phyloP scores from a whole-genome alignment of 1,140 invertebrate species.

The Formica exsecta region DNA sequence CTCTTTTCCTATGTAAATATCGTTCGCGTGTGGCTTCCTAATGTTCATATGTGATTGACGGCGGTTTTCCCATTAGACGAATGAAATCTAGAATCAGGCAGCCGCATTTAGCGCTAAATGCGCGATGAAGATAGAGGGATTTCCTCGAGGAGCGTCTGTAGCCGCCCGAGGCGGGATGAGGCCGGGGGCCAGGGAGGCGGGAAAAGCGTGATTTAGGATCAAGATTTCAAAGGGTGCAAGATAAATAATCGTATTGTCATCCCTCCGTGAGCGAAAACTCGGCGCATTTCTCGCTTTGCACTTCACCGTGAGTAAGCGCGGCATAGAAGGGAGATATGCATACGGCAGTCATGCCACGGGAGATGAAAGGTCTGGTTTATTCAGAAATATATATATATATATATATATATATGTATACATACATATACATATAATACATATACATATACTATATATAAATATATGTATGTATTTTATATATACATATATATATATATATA shows the following conservation, averaged over 20 bases:
- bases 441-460: neutral
- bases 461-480: neutral
- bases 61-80: neutral
- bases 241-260: constrained; percentile 65
- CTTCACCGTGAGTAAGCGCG: neutral
- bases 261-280: constrained; percentile 34
- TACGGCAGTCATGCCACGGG: constrained; percentile 33
- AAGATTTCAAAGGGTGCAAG: constrained; percentile 51
- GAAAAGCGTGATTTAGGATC: constrained; percentile 44
- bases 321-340: constrained; percentile 44
- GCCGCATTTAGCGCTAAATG: constrained; percentile 35
- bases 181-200: no score
- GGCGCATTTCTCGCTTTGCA: constrained; percentile 38
- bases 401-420: neutral
- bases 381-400: constrained; percentile 38
- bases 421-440: no score
- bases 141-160: constrained; percentile 1
- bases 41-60: constrained; percentile 21
- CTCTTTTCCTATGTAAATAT: neutral
- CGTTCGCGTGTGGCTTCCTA: constrained; percentile 3
- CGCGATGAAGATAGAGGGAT: constrained; percentile 20
- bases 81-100: constrained; percentile 29
- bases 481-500: neutral
- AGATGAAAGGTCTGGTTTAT: constrained; percentile 70
- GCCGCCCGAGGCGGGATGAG: neutral